These are phyloP conservation scores for Ariolimax columbianus DNA, from an alignment of 2,888 invertebrate species.

Conservation along the genomic window DNA sequence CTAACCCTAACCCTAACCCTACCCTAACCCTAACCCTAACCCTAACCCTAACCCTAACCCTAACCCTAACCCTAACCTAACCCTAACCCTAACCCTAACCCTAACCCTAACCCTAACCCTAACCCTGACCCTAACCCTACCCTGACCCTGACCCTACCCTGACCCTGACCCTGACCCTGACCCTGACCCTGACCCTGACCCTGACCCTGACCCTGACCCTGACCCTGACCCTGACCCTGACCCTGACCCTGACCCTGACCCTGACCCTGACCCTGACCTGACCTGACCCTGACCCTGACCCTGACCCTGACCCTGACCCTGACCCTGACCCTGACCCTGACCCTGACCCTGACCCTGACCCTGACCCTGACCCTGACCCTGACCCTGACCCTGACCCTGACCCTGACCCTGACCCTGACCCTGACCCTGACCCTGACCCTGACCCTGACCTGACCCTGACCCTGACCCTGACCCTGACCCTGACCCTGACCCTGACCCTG, in stretches of 20 bases:
- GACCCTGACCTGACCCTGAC: constrained; percentile 43
- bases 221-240: constrained; percentile 21
- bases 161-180: constrained; percentile 43
- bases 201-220: constrained; percentile 43
- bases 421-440: constrained; percentile 49
- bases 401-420: constrained; percentile 57
- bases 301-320: constrained; percentile 56
- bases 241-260: background rate
- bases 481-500: constrained; percentile 55
- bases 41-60: constrained; percentile 8
- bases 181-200: constrained; percentile 50
- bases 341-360: constrained; percentile 48
- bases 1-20: constrained; percentile 8
- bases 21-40: too few relatives aligned
- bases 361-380: constrained; percentile 49
- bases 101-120: constrained; percentile 54
- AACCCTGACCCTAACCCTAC: too few relatives aligned
- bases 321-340: constrained; percentile 57
- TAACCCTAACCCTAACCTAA: too few relatives aligned
- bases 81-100: constrained; percentile 35
- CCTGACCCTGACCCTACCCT: too few relatives aligned
- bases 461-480: constrained; percentile 38
- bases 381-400: constrained; percentile 50
- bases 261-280: background rate
- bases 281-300: constrained; percentile 48